Evolutionary conservation across 1,140 invertebrate genomes (phyloP).

Genomic region (Drosophila kepulauana): DNA sequence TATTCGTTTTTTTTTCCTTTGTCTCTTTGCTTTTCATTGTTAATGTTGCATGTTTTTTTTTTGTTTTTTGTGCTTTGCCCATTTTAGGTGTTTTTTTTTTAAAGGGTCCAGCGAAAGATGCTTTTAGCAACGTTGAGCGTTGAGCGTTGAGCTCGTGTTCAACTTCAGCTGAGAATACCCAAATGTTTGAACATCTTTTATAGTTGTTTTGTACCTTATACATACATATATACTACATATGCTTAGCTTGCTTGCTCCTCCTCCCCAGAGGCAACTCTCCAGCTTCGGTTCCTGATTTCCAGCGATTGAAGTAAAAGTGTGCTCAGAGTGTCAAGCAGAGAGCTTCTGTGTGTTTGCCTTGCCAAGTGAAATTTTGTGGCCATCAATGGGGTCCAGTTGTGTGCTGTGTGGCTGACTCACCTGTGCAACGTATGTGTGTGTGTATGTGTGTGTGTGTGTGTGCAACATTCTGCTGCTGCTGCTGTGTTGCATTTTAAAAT

Average conservation of each 20-base stretch:
- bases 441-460: too few species aligned
- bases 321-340: slow-evolving; percentile 64
- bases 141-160: slow-evolving; percentile 13
- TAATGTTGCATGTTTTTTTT: slow-evolving; percentile 4
- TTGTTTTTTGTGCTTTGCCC: neutral
- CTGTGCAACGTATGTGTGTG: neutral
- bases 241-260: neutral
- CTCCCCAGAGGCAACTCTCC: neutral
- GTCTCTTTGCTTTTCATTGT: neutral
- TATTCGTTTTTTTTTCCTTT: too few species aligned
- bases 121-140: slow-evolving; percentile 16
- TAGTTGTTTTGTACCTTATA: slow-evolving; percentile 9
- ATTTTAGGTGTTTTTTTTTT: neutral
- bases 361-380: slow-evolving; percentile 44
- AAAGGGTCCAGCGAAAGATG: slow-evolving; percentile 3
- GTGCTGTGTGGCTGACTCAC: slow-evolving; percentile 28
- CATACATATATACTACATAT: neutral
- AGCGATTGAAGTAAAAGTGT: slow-evolving; percentile 68
- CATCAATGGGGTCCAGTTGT: slow-evolving; percentile 44
- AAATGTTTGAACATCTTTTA: slow-evolving; percentile 37
- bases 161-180: slow-evolving; percentile 24
- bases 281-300: slow-evolving; percentile 7
- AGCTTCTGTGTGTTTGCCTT: slow-evolving; percentile 59
- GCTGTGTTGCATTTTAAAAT: slow-evolving; percentile 77
- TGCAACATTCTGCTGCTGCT: slow-evolving; percentile 6